phyloP scores from a whole-genome alignment of 2,797 vertebrate species.

The Sebastes flavidus region DNA sequence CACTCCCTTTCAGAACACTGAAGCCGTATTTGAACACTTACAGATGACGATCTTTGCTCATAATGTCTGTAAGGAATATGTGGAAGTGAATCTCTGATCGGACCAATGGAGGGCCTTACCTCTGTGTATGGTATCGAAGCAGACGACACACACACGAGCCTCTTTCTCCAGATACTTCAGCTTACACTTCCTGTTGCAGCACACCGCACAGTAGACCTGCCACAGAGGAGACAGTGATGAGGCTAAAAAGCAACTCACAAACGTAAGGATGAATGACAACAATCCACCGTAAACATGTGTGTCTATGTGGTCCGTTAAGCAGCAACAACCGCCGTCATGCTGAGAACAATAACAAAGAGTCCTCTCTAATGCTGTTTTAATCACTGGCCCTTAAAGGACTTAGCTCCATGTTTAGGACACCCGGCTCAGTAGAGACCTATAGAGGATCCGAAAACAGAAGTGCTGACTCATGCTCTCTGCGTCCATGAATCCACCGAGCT shows the following conservation, averaged over 20 bases:
- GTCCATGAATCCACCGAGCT: conserved; percentile 25
- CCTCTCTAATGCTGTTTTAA: conserved; percentile 36
- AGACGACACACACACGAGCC: conserved; percentile 92
- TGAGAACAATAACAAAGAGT: conserved; percentile 28
- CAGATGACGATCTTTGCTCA: background rate
- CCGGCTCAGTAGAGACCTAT: conserved; percentile 34
- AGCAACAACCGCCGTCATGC: background rate
- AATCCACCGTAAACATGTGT: background rate
- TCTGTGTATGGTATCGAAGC: conserved; percentile 89
- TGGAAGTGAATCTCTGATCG: background rate
- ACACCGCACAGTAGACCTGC: conserved; percentile 93
- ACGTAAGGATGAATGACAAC: background rate
- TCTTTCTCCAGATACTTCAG: conserved; percentile 95
- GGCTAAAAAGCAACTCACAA: background rate
- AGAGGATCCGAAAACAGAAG: conserved; percentile 43
- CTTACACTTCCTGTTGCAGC: conserved; percentile 94
- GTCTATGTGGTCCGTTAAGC: background rate
- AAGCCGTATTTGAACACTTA: too few relatives aligned
- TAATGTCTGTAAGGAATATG: background rate
- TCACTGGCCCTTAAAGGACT: conserved; percentile 42
- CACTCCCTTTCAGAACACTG: background rate
- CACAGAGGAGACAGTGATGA: conserved; percentile 11
- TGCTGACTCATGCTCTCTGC: conserved; percentile 63
- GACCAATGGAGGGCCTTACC: conserved; percentile 78
- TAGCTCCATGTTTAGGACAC: conserved; percentile 40